Base-by-base conservation (phyloP, 1,140 invertebrate genomes). In the Rhopalosiphum padi region DNA sequence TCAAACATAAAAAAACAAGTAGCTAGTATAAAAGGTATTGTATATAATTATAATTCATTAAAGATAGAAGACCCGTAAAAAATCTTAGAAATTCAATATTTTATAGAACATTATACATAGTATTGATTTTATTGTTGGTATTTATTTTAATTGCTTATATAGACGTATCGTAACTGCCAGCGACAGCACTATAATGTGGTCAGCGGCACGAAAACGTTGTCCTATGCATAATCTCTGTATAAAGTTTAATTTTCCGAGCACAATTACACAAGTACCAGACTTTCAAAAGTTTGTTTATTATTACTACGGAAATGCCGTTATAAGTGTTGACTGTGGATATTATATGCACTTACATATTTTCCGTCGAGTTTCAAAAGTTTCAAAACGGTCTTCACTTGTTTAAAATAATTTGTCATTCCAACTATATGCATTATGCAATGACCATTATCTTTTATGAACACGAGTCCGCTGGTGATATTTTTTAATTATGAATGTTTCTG, bases 241-340 rank as follows among this genome's bases (percentile, higher is more conserved):
- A 35, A 77, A 77, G 60, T 77, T 77, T n/a, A 77, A 77, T 77
- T 77, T 77, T 77, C 60, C n/a, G 15, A 77, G 60, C 60, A 77
- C 60, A 77, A 77, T n/a, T 77, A n/a, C 60, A 77, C n/a, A 35
- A 77, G 60, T n/a, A 77, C n/a, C 30, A 77, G 60, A 77, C 60
- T 77, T 77, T 77, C 60, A n/a, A 77, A 35, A 77, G 60, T 77
- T 77, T 77, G 60, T 77, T 77, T 77, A 35, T 77, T 77, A 77
- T 77, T 77, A 77, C 60, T 77, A 77, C 60, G n/a, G 60, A 77
- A 77, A 77, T 77, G 30, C n/a, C 60, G n/a, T 77, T 77, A 77
- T 77, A 77, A 77, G 60, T 77, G 60, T 77, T 77, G 60, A 77
- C 60, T 18, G 60, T 68, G 60, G 15, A 77, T n/a, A n/a, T 77